Conservation (phyloP, 1,140 invertebrate species). For the Leptinotarsa defecta region DNA sequence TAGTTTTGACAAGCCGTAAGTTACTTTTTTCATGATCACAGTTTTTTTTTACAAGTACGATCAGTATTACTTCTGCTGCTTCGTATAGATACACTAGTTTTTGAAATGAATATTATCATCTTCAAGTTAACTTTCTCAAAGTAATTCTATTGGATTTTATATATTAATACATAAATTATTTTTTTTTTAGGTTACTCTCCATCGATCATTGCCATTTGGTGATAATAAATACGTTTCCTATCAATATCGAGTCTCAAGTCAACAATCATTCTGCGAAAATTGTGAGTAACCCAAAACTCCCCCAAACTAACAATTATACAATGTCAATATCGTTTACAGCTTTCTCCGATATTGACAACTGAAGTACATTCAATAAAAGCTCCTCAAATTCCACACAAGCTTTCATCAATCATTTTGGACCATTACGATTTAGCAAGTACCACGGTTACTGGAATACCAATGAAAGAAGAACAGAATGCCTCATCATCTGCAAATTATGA, state of each 20-base stretch:
- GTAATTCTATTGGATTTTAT: too few species aligned
- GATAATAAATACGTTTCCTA: conserved; percentile 84
- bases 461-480: conserved; percentile 99
- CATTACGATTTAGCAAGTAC: conserved; percentile 94
- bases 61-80: too few species aligned
- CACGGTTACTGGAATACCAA: conserved; percentile 94
- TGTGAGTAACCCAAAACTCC: conserved; percentile 31
- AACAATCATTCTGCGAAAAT: conserved; percentile 65
- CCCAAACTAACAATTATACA: neutral
- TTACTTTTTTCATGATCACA: too few species aligned
- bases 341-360: conserved; percentile 67
- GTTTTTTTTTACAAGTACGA: too few species aligned
- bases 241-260: conserved; percentile 75
- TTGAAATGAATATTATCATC: too few species aligned
- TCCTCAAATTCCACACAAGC: conserved; percentile 65
- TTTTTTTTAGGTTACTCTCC: conserved; percentile 66
- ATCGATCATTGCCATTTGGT: conserved; percentile 88
- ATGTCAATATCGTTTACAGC: conserved; percentile 52
- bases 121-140: too few species aligned
- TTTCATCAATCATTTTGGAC: conserved; percentile 75
- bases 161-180: too few species aligned
- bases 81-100: too few species aligned
- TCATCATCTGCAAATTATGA: conserved; percentile 98
- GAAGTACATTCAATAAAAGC: conserved; percentile 76
- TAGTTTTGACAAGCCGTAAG: too few species aligned